Evolutionary conservation across 2,797 vertebrate genomes (phyloP), one percentile per base, ranked within the genome.

Genomic region (Pteronotus mesoamericanus): DNA sequence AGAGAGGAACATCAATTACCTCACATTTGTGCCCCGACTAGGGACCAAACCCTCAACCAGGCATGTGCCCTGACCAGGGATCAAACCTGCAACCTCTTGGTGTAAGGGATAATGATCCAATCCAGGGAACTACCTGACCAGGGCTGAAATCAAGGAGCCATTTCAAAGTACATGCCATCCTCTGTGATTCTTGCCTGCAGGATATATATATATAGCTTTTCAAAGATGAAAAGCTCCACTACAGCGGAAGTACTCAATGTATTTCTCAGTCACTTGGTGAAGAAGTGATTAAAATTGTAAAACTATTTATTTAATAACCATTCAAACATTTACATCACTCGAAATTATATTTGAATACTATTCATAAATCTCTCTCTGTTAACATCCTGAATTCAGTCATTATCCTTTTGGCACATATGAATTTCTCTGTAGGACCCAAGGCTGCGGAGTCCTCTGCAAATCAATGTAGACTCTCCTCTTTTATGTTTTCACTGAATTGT

Each of bases 331-430:
- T 74, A 51, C 0, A 39, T 83, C 11, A 29, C 18, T 85, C 74
- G 39, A 94, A 89, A 93, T 96, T 69, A 22, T 64, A 93, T 86
- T 89, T 91, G 24, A 92, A 51, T 19, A 85, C 22, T 66, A 53
- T n/a, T 95, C 37, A 18, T 66, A 92, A 93, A 84, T 86, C 11
- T 91, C 26, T 88, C 14, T 68, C 18, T 90, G 12, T 42, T 86
- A 46, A 75, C 51, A 86, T 83, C 4, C 55, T 9, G 48, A 82
- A 86, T 71, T 15, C 39, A 72, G 61, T 68, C 39, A 89, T 82
- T 88, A 71, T 88, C 21, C 46, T 92, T 72, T 86, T 77, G 59
- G 2, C 18, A 72, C 6, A 26, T 53, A 39, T 3, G 26, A 53
- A 80, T 82, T 86, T 94, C 92, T 94, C 12, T 22, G 42, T 39